Evolutionary conservation across 2,113 vertebrate genomes (phyloP).

Genomic region (Tympanuchus pallidicinctus): DNA sequence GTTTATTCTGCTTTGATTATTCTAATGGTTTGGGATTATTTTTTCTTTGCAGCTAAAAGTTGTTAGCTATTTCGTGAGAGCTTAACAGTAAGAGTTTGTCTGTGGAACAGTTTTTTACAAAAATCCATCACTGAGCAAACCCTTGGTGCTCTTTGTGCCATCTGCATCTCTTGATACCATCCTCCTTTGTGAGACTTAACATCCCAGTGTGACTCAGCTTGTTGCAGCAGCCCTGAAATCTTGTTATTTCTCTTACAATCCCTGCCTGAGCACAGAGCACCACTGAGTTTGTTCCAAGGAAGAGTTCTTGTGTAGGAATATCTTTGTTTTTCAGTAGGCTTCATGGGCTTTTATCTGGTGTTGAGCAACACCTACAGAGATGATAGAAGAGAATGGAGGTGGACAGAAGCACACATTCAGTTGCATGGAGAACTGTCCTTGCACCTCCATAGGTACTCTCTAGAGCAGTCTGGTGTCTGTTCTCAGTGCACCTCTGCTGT

Average conservation of each 20-base stretch:
- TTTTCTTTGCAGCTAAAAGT: neutral
- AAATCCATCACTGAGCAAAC: neutral
- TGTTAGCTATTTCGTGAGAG: neutral
- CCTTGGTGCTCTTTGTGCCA: neutral
- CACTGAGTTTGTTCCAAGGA: neutral
- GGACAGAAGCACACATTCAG: rapidly evolving
- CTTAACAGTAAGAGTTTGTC: neutral
- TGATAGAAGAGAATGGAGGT: neutral
- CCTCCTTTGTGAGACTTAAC: neutral
- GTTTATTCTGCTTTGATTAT: neutral
- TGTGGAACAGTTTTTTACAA: neutral
- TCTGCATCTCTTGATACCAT: too few relatives aligned
- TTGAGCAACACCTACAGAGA: neutral
- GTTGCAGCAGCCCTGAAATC: neutral
- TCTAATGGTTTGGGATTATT: neutral
- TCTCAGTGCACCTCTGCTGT: neutral
- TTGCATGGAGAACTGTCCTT: neutral
- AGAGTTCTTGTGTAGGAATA: neutral
- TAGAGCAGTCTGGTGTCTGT: rapidly evolving
- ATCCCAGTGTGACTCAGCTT: neutral
- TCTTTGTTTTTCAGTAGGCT: neutral
- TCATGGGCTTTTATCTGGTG: neutral
- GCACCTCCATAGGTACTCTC: rapidly evolving
- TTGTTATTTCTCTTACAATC: neutral
- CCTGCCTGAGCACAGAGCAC: neutral